Conservation (phyloP, 2,797 vertebrate genomes). For the Tolypeutes matacus region DNA sequence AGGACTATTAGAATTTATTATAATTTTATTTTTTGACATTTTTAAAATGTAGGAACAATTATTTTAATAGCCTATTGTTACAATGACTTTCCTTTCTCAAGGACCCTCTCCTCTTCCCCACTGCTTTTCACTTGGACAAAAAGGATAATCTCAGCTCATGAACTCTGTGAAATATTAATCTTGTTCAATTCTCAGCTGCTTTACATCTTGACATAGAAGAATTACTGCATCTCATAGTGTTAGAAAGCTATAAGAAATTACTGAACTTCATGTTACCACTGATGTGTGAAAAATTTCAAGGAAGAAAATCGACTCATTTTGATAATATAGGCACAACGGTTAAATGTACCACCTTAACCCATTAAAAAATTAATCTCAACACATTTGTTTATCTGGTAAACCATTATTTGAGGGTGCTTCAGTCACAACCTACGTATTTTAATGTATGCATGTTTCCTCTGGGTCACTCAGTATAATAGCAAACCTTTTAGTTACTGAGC, state of each 20-base stretch:
- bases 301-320: constrained; percentile 84
- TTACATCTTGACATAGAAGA: constrained; percentile 84
- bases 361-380: constrained; percentile 79
- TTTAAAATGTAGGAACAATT: constrained; percentile 23
- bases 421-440: constrained; percentile 72
- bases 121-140: constrained; percentile 27
- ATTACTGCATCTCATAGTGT: constrained; percentile 69
- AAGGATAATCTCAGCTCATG: constrained; percentile 56
- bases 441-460: constrained; percentile 59
- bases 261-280: constrained; percentile 84
- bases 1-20: constrained; percentile 44
- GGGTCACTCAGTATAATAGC: constrained; percentile 1
- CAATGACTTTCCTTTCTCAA: background rate
- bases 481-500: constrained; percentile 17
- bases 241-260: constrained; percentile 85
- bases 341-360: constrained; percentile 80
- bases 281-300: constrained; percentile 85
- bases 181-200: constrained; percentile 80
- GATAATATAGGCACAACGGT: constrained; percentile 78
- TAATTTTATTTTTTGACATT: constrained; percentile 52
- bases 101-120: rapidly evolving
- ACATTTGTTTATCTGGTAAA: constrained; percentile 76
- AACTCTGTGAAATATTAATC: constrained; percentile 78
- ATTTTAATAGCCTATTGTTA: constrained; percentile 39
- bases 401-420: constrained; percentile 75